Evolutionary conservation across 2,113 vertebrate genomes (phyloP), one percentile per base, ranked within the genome.

Genomic region (Rhodinocichla rosea): DNA sequence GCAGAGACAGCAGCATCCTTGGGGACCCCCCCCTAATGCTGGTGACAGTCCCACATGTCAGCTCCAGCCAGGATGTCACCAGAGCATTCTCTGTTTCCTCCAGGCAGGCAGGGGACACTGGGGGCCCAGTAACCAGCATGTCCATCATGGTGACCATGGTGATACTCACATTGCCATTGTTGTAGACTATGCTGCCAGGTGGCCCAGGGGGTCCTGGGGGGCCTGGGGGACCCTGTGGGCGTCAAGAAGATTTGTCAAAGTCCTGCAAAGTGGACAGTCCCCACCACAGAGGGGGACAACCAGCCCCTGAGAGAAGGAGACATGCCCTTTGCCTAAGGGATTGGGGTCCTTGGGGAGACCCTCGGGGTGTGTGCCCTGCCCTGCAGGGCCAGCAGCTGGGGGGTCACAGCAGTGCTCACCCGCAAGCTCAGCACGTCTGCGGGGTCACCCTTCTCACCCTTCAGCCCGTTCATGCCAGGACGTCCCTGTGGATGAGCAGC

Each of bases 371-470:
- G 9, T 4, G 22, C 15, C 60, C 42, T 0, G 0, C 14, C 50
- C 23, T 44, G 68, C 59, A 19, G 44, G 30, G 11, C 27, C 76
- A 45, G 88, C 45, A 53, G 87, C 32, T 4, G 12, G 14, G 8
- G 13, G 57, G 6, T 10, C 3, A 2, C 11, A 2, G 47, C 60
- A 17, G 15, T 13, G 95, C 99, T 99, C 87, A 99, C 99, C 95
- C 84, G 94, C 76, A 97, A 81, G 60, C 97, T 91, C 7, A 97
- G 96, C 39, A 97, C 20, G 0, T 98, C 97, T 0, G 90, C 94
- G 0, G 98, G 95, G 33, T 99, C 99, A 11, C 99, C 99, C 88
- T 98, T 99, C 92, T 99, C 98, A 1, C 99, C 99, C 96, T 98
- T 99, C 95, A 96, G 80, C 13, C 99, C 99, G 0, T 99, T 99